A percentile compares a stretch with the other conserved stretches of the same genome.
phyloP scores from a whole-genome alignment of 2,113 vertebrate genomes.

The Dipodomys merriami region DNA sequence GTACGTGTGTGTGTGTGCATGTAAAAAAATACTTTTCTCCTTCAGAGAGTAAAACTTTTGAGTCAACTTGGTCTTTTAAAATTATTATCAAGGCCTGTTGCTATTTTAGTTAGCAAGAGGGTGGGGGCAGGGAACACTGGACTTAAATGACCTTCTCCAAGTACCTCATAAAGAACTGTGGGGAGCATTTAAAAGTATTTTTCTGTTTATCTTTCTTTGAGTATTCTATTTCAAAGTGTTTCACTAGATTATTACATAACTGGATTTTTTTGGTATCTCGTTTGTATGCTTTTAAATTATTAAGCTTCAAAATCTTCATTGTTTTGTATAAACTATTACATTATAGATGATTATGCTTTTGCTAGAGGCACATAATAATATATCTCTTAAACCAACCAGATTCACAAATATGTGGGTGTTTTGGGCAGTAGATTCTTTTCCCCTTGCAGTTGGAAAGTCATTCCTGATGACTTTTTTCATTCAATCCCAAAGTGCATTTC shows the following conservation, averaged over 20 bases:
- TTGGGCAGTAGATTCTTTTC: not conserved
- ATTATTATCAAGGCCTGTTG: conserved; percentile 25
- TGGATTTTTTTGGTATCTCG: conserved; percentile 54
- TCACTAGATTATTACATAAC: conserved; percentile 66
- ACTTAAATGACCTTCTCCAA: conserved; percentile 71
- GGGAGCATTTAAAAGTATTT: conserved; percentile 63
- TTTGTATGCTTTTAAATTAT: conserved; percentile 57
- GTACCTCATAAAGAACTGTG: conserved; percentile 59
- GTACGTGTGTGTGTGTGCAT: not conserved
- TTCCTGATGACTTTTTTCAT: conserved; percentile 39
- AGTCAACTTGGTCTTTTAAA: conserved; percentile 46
- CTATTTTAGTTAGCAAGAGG: conserved; percentile 43
- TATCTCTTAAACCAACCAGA: conserved; percentile 23
- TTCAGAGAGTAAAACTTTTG: conserved; percentile 48
- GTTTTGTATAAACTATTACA: conserved; percentile 61
- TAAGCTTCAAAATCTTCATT: conserved; percentile 57
- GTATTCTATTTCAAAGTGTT: conserved; percentile 73
- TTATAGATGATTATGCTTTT: conserved; percentile 48
- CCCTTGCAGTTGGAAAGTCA: not conserved
- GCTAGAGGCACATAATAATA: conserved; percentile 10
- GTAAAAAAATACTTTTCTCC: not conserved
- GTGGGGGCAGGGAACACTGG: not conserved
- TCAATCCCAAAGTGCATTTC: conserved; percentile 33
- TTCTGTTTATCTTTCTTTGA: conserved; percentile 73
- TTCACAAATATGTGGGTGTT: conserved; percentile 49